Evolutionary conservation across 2,888 invertebrate species (phyloP), one percentile per base, ranked within the genome.

Genomic region (Drosophila leonis): DNA sequence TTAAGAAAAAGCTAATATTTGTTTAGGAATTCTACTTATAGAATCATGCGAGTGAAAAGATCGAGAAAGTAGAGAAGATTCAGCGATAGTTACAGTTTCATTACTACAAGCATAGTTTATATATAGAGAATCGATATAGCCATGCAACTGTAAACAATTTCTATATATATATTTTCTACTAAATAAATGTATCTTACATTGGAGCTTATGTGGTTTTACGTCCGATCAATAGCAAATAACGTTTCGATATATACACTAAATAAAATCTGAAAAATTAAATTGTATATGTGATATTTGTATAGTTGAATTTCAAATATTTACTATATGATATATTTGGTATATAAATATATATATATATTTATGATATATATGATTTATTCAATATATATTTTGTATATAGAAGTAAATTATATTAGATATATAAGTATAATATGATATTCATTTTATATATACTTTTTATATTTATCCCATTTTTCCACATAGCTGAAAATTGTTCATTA

Each of bases 141-240:
- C 66, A 66, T 66, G 66, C 66, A 65, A 18, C 68, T 20, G 13
- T 54, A 37, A 12, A 29, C 7, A 31, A 39, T 12, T 20, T 66
- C 27, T 66, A 46, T 20, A 48, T 37, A 42, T 56, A 33, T 24
- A 15, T 56, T n/a, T 27, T 27, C 39, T 39, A 48, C 37, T 29
- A 69, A 41, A 41, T 46, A n/a, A 33, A 33, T 33, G 15, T 56
- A 1, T 66, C 66, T 66, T 66, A 66, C 66, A 69, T 69, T 68
- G 24, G 69, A 46, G 69, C 66, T 46, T 55, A 20, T 68, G 37
- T 55, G 31, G 69, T 27, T 20, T 66, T 52, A 48, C 44, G 39
- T 66, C 70, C 69, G 48, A 69, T 68, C 31, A 66, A 66, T 68
- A 56, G 69, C 13, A 67, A 56, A 55, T 13, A 24, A 24, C 27